Percentiles rank a stretch among this genome's conserved stretches.
Conservation (phyloP, 2,888 invertebrate species). For the Agonopterix subpropinquella region DNA sequence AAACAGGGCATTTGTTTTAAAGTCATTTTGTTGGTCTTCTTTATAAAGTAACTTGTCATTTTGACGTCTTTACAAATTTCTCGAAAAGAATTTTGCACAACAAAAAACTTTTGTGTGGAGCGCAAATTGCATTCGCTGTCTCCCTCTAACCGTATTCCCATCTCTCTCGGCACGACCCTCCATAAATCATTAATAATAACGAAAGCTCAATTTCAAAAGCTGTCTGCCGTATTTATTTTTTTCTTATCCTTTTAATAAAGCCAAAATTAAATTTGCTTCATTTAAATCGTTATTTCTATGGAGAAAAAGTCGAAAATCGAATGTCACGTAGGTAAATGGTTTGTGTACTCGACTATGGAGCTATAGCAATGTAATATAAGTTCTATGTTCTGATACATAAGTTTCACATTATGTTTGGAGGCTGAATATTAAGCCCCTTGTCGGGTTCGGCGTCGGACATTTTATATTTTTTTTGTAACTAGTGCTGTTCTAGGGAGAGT, state of each 20-base stretch:
- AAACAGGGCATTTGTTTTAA: neutral
- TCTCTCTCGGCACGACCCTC: slow-evolving; percentile 15
- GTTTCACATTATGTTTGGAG: slow-evolving; percentile 1
- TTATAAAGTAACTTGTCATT: neutral
- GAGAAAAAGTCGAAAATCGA: neutral
- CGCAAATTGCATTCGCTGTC: too few species aligned
- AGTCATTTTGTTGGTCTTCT: neutral
- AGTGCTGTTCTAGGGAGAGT: slow-evolving; percentile 20
- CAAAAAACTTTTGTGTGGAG: neutral
- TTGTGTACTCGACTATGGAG: neutral
- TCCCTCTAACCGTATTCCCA: neutral
- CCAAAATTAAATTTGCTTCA: too few species aligned
- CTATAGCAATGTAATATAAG: slow-evolving; percentile 2
- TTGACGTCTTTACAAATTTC: neutral
- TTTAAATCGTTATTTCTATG: neutral
- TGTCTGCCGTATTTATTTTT: too few species aligned
- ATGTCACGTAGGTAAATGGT: neutral
- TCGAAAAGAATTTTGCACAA: neutral
- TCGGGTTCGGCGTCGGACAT: slow-evolving; percentile 43
- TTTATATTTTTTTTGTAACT: slow-evolving; percentile 41
- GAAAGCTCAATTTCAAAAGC: neutral
- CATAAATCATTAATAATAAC: slow-evolving; percentile 23
- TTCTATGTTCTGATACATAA: slow-evolving; percentile 3
- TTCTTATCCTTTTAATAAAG: too few species aligned
- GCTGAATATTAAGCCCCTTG: slow-evolving; percentile 22